phyloP scores from a whole-genome alignment of 2,888 invertebrate genomes.

The Bhutanitis thaidina region DNA sequence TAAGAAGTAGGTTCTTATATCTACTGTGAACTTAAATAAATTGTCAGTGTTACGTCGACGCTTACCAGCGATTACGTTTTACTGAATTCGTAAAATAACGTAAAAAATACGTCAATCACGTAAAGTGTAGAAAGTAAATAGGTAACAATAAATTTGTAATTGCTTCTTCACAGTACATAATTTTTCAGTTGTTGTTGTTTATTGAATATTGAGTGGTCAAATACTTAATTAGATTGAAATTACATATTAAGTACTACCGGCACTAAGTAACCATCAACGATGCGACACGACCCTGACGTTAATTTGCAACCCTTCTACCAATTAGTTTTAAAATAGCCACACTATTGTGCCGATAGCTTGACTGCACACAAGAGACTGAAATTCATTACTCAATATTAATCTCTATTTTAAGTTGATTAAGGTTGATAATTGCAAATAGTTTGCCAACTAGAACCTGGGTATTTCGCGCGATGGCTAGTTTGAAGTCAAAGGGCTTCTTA shows the following conservation, averaged over 20 bases:
- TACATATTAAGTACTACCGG: conserved; percentile 32
- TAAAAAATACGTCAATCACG: no score
- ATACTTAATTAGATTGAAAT: conserved; percentile 13
- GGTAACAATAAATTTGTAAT: no score
- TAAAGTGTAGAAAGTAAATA: no score
- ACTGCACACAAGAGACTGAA: conserved; percentile 56
- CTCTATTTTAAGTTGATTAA: conserved; percentile 35
- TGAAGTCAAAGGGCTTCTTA: conserved; percentile 80
- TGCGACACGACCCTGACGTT: conserved; percentile 69
- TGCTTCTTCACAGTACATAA: no score
- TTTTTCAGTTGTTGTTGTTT: background rate
- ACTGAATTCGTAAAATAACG: no score
- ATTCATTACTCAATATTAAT: conserved; percentile 29
- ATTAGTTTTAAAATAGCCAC: conserved; percentile 79
- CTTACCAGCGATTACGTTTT: no score
- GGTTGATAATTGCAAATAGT: conserved; percentile 35
- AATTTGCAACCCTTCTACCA: conserved; percentile 80
- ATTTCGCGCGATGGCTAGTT: conserved; percentile 61
- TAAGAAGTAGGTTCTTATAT: no score
- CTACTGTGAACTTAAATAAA: no score
- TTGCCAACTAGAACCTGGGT: conserved; percentile 32
- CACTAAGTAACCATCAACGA: conserved; percentile 59
- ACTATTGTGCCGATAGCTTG: conserved; percentile 70
- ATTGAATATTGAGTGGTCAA: background rate
- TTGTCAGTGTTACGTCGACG: no score